Evolutionary conservation across 1,140 invertebrate genomes (phyloP), one percentile per base, ranked within the genome.

Genomic region (Pseudomyrmex sp.): DNA sequence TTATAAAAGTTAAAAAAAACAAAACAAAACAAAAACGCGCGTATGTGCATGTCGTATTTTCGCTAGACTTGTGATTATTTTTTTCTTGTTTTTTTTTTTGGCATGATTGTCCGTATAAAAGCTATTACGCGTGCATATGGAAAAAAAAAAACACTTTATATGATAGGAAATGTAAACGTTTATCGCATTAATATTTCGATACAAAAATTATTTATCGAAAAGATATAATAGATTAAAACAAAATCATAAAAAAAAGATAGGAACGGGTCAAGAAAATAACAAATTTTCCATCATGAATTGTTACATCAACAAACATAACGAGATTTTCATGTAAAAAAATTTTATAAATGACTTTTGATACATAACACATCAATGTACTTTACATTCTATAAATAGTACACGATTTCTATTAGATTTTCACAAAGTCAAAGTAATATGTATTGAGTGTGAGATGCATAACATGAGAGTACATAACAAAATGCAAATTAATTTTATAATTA

Each of bases 181-280:
- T 70, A 44, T 44, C 54, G 66, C 54, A 80, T 61, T 59, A 77
- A 66, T n/a, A 54, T 23, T 44, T 70, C 44, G 52, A 59, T 79
- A 44, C 66, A 46, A 69, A 59, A 79, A 26, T 59, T 79, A 59
- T 59, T 44, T 80, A 59, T 70, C 66, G 76, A 80, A 23, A 72
- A 72, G 35, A 35, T 35, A 35, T 35, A 35, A 20, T 80, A 80
- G 66, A 80, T 80, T 80, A 70, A 80, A 79, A 58, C 54, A 15
- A 26, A 59, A 59, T 26, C 54, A n/a, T 23, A 69, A 77, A 15
- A 68, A 59, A 35, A 87, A 89, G 86, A 12, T 88, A 89, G 90
- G 86, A 90, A 89, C 90, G 91, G 80, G 88, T 59, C 85, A 65
- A 2, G 26, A 26, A 23, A 73, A 44, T 50, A n/a, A 20, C 7